Evolutionary conservation across 2,888 invertebrate genomes (phyloP).

Genomic region (Hirtodrosophila alboralis): DNA sequence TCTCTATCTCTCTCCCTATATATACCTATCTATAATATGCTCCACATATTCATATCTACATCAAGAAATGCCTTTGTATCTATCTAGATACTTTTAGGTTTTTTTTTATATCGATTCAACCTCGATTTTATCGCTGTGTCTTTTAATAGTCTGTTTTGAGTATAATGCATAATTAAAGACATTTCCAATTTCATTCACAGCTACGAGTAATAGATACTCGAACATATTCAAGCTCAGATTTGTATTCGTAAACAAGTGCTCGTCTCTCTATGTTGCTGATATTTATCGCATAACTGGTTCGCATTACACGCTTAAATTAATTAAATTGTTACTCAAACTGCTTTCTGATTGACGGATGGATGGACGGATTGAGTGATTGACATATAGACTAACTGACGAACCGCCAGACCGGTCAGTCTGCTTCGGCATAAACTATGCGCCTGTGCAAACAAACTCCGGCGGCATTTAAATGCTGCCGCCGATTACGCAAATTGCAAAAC

Average conservation of each 20-base stretch:
- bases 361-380: slow-evolving; percentile 43
- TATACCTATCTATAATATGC: background rate
- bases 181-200: slow-evolving; percentile 53
- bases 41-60: slow-evolving; percentile 17
- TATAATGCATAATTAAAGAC: slow-evolving; percentile 70
- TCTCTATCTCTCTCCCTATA: background rate
- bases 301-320: slow-evolving; percentile 75
- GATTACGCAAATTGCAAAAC: slow-evolving; percentile 74
- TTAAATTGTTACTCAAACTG: slow-evolving; percentile 76
- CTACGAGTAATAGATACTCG: slow-evolving; percentile 18
- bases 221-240: slow-evolving; percentile 31
- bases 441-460: slow-evolving; percentile 61
- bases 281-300: slow-evolving; percentile 68
- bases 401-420: slow-evolving; percentile 32
- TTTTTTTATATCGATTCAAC: background rate
- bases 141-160: slow-evolving; percentile 49
- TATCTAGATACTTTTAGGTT: slow-evolving; percentile 8
- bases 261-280: slow-evolving; percentile 37
- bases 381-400: slow-evolving; percentile 20
- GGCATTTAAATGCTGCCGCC: slow-evolving; percentile 59
- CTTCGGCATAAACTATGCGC: slow-evolving; percentile 57
- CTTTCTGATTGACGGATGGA: slow-evolving; percentile 52
- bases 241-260: slow-evolving; percentile 29
- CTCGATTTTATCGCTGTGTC: slow-evolving; percentile 15
- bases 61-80: slow-evolving; percentile 23